These are phyloP conservation scores for Steinernema khuongi DNA, from an alignment of 1,140 invertebrate genomes.

Conservation along the genomic window DNA sequence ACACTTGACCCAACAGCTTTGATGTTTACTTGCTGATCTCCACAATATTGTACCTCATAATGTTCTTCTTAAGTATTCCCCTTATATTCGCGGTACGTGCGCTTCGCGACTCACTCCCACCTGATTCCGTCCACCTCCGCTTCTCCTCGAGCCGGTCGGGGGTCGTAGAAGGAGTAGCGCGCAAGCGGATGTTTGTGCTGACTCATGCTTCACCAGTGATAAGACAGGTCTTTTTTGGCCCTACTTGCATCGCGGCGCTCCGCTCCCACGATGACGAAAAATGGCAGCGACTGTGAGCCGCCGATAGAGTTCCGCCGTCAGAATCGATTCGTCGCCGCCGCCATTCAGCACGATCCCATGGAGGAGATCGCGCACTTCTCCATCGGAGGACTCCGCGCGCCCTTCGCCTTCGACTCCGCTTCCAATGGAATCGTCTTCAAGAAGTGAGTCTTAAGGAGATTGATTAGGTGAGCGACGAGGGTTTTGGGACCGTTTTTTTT, in stretches of 20 bases:
- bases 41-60: no score
- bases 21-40: no score
- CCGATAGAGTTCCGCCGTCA: not conserved
- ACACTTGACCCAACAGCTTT: no score
- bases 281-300: not conserved
- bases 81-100: no score
- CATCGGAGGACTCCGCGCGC: not conserved
- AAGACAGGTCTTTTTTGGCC: not conserved
- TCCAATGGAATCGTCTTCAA: slow-evolving; percentile 2
- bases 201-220: no score
- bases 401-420: not conserved
- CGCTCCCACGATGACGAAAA: not conserved
- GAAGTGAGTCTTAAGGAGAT: not conserved
- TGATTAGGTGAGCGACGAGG: not conserved
- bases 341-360: not conserved
- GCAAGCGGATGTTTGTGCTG: no score
- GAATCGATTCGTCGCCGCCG: slow-evolving; percentile 8
- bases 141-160: no score
- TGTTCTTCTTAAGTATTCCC: no score
- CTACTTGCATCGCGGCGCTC: not conserved
- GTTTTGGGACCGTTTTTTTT: not conserved
- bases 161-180: no score
- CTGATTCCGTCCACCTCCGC: no score
- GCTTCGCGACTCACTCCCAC: no score
- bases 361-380: slow-evolving; percentile 3